These are phyloP conservation scores for Pyrgilauda ruficollis DNA, from an alignment of 2,113 vertebrate genomes.

Conservation along the genomic window DNA sequence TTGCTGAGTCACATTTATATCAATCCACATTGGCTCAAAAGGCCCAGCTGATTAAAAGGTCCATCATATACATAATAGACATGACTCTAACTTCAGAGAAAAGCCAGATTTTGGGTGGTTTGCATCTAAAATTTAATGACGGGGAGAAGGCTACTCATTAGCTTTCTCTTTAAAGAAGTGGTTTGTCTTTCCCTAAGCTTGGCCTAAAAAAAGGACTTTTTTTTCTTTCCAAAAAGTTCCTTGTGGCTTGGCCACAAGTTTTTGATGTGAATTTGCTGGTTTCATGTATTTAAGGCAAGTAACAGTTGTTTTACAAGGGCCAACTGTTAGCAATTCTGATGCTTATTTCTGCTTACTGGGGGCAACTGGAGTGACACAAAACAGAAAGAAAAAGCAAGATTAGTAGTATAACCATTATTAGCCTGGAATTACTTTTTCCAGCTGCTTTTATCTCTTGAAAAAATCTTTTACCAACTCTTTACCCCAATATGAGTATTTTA, in stretches of 20 bases:
- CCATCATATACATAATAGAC: accelerated
- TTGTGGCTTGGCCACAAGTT: background rate
- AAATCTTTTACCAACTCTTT: background rate
- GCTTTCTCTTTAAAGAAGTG: background rate
- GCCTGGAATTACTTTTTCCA: background rate
- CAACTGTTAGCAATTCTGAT: background rate
- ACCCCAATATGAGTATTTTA: background rate
- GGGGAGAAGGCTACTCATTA: background rate
- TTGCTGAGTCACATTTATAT: background rate
- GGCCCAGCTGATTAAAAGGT: background rate
- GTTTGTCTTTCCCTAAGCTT: background rate
- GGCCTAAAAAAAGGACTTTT: background rate
- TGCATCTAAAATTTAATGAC: background rate
- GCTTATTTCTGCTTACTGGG: background rate
- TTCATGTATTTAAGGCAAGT: slow-evolving; percentile 1
- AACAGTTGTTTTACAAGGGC: background rate
- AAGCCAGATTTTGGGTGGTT: background rate
- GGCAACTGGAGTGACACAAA: background rate
- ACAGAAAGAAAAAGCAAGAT: background rate
- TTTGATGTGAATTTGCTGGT: background rate
- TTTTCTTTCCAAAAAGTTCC: background rate
- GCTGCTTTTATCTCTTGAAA: background rate
- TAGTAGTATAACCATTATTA: background rate
- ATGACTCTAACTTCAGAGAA: background rate
- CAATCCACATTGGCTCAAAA: background rate